A percentile compares a stretch with the other conserved stretches of the same genome.
phyloP scores from a whole-genome alignment of 1,140 invertebrate genomes.

The Chironomus striatipennis region DNA sequence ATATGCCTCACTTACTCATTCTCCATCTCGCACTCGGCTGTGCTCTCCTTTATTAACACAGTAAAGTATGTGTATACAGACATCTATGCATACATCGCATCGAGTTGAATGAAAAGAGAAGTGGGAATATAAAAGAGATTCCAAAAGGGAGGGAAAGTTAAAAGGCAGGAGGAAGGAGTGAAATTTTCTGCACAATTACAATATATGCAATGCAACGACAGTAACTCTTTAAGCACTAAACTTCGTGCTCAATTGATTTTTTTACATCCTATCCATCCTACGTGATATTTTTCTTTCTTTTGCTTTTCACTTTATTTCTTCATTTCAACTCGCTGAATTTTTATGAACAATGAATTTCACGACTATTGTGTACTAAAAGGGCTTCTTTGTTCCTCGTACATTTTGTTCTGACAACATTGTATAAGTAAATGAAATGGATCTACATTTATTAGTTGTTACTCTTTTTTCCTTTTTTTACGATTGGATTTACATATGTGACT shows the following conservation, averaged over 20 bases:
- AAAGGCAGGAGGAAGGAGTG: not conserved
- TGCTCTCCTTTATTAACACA: not conserved
- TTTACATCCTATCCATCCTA: not conserved
- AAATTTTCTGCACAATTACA: not conserved
- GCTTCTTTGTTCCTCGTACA: too few species aligned
- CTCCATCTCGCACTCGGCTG: too few species aligned
- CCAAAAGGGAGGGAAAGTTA: not conserved
- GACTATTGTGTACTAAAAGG: too few species aligned
- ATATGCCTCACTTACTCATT: too few species aligned
- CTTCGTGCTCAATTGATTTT: constrained; percentile 22
- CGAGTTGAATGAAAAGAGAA: not conserved
- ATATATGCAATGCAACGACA: not conserved
- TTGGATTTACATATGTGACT: too few species aligned
- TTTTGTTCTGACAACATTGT: too few species aligned
- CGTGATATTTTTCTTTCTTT: not conserved
- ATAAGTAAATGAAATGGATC: too few species aligned
- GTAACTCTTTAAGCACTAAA: not conserved
- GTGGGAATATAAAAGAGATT: not conserved
- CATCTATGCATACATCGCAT: not conserved
- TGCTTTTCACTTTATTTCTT: not conserved
- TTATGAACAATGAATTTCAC: too few species aligned
- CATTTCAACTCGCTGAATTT: too few species aligned
- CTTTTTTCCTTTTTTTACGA: too few species aligned
- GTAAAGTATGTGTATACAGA: not conserved
- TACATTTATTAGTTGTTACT: too few species aligned